Evolutionary conservation across 2,888 invertebrate genomes (phyloP), one percentile per base, ranked within the genome.

Genomic region (Adineta ricciae): DNA sequence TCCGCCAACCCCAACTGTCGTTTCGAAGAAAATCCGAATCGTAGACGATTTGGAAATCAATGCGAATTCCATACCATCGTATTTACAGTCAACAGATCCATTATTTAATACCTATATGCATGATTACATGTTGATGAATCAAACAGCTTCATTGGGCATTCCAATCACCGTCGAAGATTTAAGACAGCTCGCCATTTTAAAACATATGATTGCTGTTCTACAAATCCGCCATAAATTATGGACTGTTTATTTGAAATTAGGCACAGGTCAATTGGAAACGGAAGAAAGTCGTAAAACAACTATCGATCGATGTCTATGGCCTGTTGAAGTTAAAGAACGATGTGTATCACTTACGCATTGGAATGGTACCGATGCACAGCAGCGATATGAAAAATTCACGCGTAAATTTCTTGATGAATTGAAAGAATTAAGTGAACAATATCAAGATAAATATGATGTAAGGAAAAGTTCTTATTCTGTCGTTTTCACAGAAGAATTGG

Each of bases 121-220:
- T 7, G 64, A 64, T 32, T 7, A 64, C 16, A 2, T 21, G 2
- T n/a, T n/a, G n/a, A 32, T 27, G 4, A 32, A 32, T 27, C 4
- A 5, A 4, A 64, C 1, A 2, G 16, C 4, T 0, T 0, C 1
- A 24, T 16, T n/a, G n/a, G n/a, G n/a, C n/a, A n/a, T n/a, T n/a
- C n/a, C 9, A 9, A 32, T 8, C 0, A n/a, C 27, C 16, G 2
- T 50, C 4, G 64, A 64, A 64, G 32, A 64, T 14, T 1, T 64
- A 32, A 24, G 32, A 27, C 14, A 27, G 19, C 5, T 64, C 4
- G 21, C 32, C 16, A 32, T 64, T 0, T 64, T 64, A 14, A 64
- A 64, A 32, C 64, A 64, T 64, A 64, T 16, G 21, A 64, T 64
- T 0, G 27, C 14, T 32, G 5, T 32, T 11, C n/a, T 9, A 2